Evolutionary conservation across 2,888 invertebrate genomes (phyloP), one percentile per base, ranked within the genome.

Genomic region (Pasiphila rectangulata): DNA sequence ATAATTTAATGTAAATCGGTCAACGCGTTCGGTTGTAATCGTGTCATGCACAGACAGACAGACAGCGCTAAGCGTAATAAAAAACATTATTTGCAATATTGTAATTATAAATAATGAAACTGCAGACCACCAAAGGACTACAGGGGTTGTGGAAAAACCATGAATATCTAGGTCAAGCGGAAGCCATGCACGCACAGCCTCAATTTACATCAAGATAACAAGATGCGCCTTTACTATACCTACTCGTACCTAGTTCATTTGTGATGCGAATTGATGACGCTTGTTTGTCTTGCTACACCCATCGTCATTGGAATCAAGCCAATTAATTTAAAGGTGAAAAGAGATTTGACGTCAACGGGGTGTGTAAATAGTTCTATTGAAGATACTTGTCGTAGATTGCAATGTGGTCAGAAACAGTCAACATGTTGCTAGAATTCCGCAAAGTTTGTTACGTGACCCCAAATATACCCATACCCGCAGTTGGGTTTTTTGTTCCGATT

Each of bases 71-170:
- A n/a, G n/a, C n/a, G n/a, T n/a, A n/a, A n/a, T n/a, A n/a, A n/a
- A n/a, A n/a, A n/a, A n/a, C n/a, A n/a, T n/a, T n/a, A n/a, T n/a
- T n/a, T n/a, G n/a, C n/a, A n/a, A n/a, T 7, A 21, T 21, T 21
- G 21, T 6, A 5, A 21, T 21, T 6, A 21, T 21, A 21, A 6
- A 21, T 6, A 4, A n/a, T n/a, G n/a, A 10, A 32, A 10, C 9
- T 5, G 10, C 16, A 17, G 32, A 27, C 16, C 17, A 32, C 5
- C 0, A 32, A 4, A n/a, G 12, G 7, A 7, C 4, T 17, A 16
- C 17, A n/a, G 10, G 32, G 9, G 10, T 32, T 19, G 38, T 27
- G 27, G 15, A 37, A 46, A 24, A 36, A 50, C 37, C 59, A 54
- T 43, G 42, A 35, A 10, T 27, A 43, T 27, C n/a, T 35, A 27